phyloP scores from a whole-genome alignment of 2,113 vertebrate genomes.

The Grallaria varia region DNA sequence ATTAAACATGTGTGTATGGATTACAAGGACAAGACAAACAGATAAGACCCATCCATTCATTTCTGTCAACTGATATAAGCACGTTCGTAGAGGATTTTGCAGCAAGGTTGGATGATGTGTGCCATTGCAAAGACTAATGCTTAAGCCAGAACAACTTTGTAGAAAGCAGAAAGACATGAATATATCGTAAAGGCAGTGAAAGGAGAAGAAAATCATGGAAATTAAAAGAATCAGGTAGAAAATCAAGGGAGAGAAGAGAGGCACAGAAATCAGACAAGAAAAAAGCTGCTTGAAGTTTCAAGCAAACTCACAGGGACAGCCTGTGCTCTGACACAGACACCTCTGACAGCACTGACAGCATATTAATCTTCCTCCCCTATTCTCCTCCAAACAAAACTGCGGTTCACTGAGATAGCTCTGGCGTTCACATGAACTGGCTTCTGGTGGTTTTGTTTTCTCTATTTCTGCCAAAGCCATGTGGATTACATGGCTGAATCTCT shows the following conservation, averaged over 20 bases:
- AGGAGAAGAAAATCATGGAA: not conserved
- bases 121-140: not conserved
- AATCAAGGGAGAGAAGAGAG: not conserved
- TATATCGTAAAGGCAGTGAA: not conserved
- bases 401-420: conserved; percentile 13
- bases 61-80: not conserved
- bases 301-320: not conserved
- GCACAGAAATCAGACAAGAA: not conserved
- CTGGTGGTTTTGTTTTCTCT: not conserved
- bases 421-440: not conserved
- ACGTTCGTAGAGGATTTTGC: not conserved
- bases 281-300: not conserved
- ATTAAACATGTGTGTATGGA: not conserved
- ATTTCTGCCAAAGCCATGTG: not conserved
- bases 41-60: not conserved
- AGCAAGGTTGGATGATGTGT: not conserved
- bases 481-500: not conserved
- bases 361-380: not conserved
- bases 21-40: not conserved
- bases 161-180: not conserved
- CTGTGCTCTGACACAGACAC: conserved; percentile 13
- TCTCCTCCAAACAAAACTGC: conserved; percentile 7
- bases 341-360: not conserved
- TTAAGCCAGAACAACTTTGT: not conserved
- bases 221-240: not conserved